Base-by-base conservation (phyloP, 2,113 vertebrate genomes). In the Phalacrocorax aristotelis region DNA sequence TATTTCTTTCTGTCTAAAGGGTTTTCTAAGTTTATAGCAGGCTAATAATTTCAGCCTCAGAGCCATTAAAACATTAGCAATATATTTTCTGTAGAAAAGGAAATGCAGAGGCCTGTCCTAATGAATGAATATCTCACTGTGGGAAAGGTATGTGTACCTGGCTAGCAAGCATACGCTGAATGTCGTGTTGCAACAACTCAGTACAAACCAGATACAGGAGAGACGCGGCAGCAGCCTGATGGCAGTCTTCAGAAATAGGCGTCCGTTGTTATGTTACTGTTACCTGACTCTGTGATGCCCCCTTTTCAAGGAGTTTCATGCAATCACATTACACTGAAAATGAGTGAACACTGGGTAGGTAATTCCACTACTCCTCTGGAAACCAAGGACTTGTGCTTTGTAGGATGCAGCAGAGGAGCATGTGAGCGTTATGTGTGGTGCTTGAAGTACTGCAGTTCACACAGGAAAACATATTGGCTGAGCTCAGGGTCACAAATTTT, bases 181-280 rank as follows among this genome's bases (percentile, higher is more conserved):
- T 9, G 46, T 20, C 3, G 3, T 19, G 11, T 44, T 42, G 14
- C 1, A 2, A 55, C 19, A 42, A 40, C 34, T 82, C 46, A 71
- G 72, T 3, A 5, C 20, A 62, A 34, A 25, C 15, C 26, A 61
- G 16, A 19, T 5, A 7, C 0, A 1, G 60, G 27, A 19, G 27
- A 61, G 44, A 27, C 42, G 11, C 3, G 3, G 18, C 64, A 64
- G 46, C n/a, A 61, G 30, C 13, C n/a, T 36, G 20, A 38, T 4
- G 13, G 36, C 51, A 78, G 38, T 30, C 30, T 51, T 38, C 46
- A 57, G 38, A 55, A 61, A 34, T 0, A 75, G 2, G 10, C 23
- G 5, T 8, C 22, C 1, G 0, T 32, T 21, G 7, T 34, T 51
- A 13, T 21, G 7, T 34, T 51, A 13, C 21, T 20, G 5, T 19